Evolutionary conservation across 2,888 invertebrate genomes (phyloP).

Genomic region (Drosophila mercatorum): DNA sequence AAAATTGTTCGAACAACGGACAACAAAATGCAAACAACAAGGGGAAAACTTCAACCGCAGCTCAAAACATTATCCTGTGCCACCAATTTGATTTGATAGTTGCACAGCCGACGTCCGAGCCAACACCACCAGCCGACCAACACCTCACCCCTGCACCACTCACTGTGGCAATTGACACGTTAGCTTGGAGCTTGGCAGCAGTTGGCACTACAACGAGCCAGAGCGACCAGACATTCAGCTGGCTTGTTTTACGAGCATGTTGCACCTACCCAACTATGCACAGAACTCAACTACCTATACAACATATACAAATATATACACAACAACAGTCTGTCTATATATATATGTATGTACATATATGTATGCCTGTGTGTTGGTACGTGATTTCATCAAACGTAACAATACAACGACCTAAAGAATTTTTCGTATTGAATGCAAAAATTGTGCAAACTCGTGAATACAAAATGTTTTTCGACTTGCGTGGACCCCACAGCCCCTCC

Average conservation of each 20-base stretch:
- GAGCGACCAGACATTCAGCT: slow-evolving; percentile 52
- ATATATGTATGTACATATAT: slow-evolving; percentile 10
- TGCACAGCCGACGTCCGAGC: slow-evolving; percentile 65
- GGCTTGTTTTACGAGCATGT: slow-evolving; percentile 76
- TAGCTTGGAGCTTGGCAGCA: slow-evolving; percentile 73
- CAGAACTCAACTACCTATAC: slow-evolving; percentile 38
- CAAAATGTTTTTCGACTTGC: slow-evolving; percentile 65
- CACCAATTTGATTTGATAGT: slow-evolving; percentile 80
- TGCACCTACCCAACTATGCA: slow-evolving; percentile 67
- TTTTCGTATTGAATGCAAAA: slow-evolving; percentile 77
- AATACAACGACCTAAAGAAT: slow-evolving; percentile 68
- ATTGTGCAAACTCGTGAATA: slow-evolving; percentile 80
- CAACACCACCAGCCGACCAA: slow-evolving; percentile 9
- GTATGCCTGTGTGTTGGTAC: slow-evolving; percentile 51
- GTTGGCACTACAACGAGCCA: slow-evolving; percentile 69
- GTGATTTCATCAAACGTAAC: slow-evolving; percentile 79
- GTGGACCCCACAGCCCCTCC: slow-evolving; percentile 32
- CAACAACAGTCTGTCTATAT: not conserved
- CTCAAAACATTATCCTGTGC: slow-evolving; percentile 80
- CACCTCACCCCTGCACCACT: slow-evolving; percentile 14
- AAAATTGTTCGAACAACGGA: slow-evolving; percentile 45
- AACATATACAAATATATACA: slow-evolving; percentile 15
- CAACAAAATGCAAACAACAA: slow-evolving; percentile 48
- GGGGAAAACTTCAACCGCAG: slow-evolving; percentile 69
- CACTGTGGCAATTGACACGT: slow-evolving; percentile 70